Percentiles rank a stretch among this genome's conserved stretches.
phyloP scores from a whole-genome alignment of 2,888 invertebrate species.

The Ormia ochracea region DNA sequence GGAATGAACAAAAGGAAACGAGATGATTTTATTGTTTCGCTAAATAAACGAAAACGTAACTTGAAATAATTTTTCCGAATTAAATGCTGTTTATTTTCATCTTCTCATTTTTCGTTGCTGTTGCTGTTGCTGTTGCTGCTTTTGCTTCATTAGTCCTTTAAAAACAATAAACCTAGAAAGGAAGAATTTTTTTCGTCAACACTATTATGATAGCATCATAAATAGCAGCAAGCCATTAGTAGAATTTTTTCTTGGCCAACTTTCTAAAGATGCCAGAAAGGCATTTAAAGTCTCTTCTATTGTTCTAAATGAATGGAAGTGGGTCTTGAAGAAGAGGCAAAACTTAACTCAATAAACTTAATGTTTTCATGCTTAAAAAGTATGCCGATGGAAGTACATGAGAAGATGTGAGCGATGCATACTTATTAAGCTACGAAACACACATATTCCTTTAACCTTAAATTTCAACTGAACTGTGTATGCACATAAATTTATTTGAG shows the following conservation, averaged over 20 bases:
- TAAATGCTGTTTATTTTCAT: neutral
- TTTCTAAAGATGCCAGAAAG: slow-evolving; percentile 12
- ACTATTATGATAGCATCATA: slow-evolving; percentile 19
- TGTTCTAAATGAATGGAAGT: slow-evolving; percentile 25
- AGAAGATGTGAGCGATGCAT: neutral
- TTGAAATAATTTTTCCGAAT: neutral
- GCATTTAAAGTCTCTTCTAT: slow-evolving; percentile 35
- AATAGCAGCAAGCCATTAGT: slow-evolving; percentile 29
- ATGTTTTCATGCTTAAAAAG: neutral
- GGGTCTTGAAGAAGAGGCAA: slow-evolving; percentile 14
- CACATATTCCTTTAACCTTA: neutral
- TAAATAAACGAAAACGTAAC: neutral
- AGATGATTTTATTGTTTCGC: slow-evolving; percentile 27
- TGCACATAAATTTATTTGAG: too few relatives aligned
- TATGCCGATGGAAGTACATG: neutral
- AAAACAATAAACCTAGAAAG: slow-evolving; percentile 20
- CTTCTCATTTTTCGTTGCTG: neutral
- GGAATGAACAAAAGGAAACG: slow-evolving; percentile 7
- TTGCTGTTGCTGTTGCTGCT: neutral
- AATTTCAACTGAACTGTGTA: too few relatives aligned
- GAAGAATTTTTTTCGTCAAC: neutral
- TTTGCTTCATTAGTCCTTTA: neutral
- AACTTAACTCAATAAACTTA: slow-evolving; percentile 32
- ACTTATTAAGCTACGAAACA: slow-evolving; percentile 8
- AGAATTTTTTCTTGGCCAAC: slow-evolving; percentile 3